Base-by-base conservation (phyloP, 1,140 invertebrate genomes). In the Drosophila saltans region DNA sequence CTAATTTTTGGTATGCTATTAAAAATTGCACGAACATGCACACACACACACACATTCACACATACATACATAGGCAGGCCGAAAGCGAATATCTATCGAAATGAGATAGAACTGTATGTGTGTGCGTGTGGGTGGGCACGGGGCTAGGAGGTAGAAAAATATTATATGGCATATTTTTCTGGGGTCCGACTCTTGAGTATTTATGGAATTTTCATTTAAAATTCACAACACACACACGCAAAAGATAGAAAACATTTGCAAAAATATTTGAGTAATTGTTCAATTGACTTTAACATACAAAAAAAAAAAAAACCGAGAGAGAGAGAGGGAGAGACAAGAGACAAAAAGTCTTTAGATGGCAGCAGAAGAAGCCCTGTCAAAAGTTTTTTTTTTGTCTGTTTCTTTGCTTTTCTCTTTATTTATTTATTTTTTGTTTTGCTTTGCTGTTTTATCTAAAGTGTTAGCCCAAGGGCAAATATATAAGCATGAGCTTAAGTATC, bases 381-480 rank as follows among this genome's bases (percentile, higher is more conserved):
- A 72, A 75, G 72, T 75, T 75, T 75, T 68, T 75, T 52, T 52
- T 26, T 1, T 52, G 33, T 36, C 3, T 36, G 33, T 36, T 16
- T 21, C 41, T 21, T 6, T 21, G 5, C 7, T 16, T 48, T 16
- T 48, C 16, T 48, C 16, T 48, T 52, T 52, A 52, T 10, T 26
- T 52, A 52, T 52, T 52, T 52, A 52, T 26, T 52, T 52, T 21
- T 52, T 52, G 45, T 52, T 52, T 21, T 40, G 39, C 9, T 48
- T 48, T 52, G 45, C 45, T 52, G 8, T 58, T 58, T 58, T 58
- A 70, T 80, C 65, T 72, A 33, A 81, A 84, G 74, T 85, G 74
- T 81, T 74, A 72, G 78, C 72, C 81, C 78, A 85, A 85, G 81
- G 81, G 79, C 79, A 72, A 78, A 71, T 66, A 58, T 48, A 75